Evolutionary conservation across 2,797 vertebrate genomes (phyloP), one percentile per base, ranked within the genome.

Genomic region (Hybognathus amarus): DNA sequence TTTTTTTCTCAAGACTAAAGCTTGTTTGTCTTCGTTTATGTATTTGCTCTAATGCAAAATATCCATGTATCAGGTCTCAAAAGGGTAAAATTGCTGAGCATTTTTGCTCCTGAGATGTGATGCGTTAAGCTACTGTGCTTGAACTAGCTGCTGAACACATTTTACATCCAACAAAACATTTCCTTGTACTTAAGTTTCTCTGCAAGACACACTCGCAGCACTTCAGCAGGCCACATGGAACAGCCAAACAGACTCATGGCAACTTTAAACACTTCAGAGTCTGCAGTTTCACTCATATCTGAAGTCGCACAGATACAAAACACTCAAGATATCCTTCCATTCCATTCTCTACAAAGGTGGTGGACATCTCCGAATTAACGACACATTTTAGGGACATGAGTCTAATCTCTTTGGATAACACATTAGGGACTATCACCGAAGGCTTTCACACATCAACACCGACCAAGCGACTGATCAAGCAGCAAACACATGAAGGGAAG

Each of bases 371-470:
- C 89, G 88, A 90, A 56, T 61, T 79, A 85, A 67, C 90, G 90
- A 90, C 88, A 92, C 89, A 93, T 89, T 92, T 91, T 79, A 79
- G 78, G 89, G 70, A 83, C 84, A 87, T 84, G 90, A 90, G 77
- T 83, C 87, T 89, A 90, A 88, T 87, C 82, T 27, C 84, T 69
- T 89, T 88, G 45, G 88, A 88, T 88, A 86, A 75, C 79, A 90
- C 91, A 91, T 90, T 88, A 90, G 88, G 89, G 89, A 90, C 90
- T 68, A 36, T 85, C 86, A 91, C 90, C 88, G 88, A 89, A 87
- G 87, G 91, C 88, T 89, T 89, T 90, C 88, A 89, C 90, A 94
- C 92, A 93, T 92, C 90, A 88, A 91, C 89, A 92, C 83, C 85
- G 69, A 17, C 27, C 61, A 63, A 63, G 24, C 61, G 61, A 70